Evolutionary conservation across 2,113 vertebrate genomes (phyloP).

Genomic region (Labeo catla): DNA sequence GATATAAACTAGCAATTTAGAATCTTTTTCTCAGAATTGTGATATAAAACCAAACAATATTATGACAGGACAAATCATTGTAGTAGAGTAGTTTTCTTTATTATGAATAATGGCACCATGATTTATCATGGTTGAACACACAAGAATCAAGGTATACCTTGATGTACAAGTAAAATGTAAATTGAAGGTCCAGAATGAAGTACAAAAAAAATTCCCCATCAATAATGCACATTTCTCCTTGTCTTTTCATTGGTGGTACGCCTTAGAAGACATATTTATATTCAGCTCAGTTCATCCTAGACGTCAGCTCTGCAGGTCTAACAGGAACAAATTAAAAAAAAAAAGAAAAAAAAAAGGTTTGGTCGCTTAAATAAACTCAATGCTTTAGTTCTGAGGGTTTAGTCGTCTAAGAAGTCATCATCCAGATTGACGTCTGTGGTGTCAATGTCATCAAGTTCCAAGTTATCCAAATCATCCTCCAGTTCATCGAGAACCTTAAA

Average conservation of each 20-base stretch:
- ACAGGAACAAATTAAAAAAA: slow-evolving; percentile 24
- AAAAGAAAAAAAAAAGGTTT: slow-evolving; percentile 49
- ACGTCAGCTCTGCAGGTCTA: not conserved
- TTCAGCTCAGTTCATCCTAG: not conserved
- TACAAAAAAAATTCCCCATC: slow-evolving; percentile 26
- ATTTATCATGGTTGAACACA: slow-evolving; percentile 20
- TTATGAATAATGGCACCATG: slow-evolving; percentile 32
- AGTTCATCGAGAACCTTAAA: slow-evolving; percentile 86
- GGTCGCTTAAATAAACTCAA: slow-evolving; percentile 60
- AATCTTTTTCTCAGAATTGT: no score
- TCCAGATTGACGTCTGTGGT: slow-evolving; percentile 96
- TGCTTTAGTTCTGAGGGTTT: slow-evolving; percentile 52
- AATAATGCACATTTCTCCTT: not conserved
- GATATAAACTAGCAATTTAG: no score
- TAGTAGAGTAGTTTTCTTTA: slow-evolving; percentile 39
- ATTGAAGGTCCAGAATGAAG: slow-evolving; percentile 27
- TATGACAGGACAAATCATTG: not conserved
- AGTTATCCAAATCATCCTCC: slow-evolving; percentile 93
- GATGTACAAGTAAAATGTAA: slow-evolving; percentile 23
- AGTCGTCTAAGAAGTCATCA: slow-evolving; percentile 91
- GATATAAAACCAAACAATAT: not conserved
- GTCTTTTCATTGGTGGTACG: not conserved
- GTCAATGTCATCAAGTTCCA: slow-evolving; percentile 96
- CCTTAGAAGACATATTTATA: not conserved
- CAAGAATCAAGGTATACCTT: slow-evolving; percentile 42